These are phyloP conservation scores for Drosophila meridiana DNA, from an alignment of 2,888 invertebrate genomes.

Conservation along the genomic window DNA sequence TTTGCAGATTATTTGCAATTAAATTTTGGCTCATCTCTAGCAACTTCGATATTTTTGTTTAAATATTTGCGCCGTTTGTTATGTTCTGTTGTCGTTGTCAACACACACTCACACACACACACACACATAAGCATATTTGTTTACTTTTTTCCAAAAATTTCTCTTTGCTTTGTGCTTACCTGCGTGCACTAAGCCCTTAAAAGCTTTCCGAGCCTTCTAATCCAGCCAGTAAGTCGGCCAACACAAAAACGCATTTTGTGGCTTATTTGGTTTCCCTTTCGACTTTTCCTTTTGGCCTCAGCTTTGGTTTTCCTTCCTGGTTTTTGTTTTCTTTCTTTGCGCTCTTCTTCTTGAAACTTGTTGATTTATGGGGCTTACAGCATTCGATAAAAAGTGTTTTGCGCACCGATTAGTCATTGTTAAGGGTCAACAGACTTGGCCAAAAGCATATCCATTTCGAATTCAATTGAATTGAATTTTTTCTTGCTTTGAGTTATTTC, in stretches of 20 bases:
- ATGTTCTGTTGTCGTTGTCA: slow-evolving; percentile 15
- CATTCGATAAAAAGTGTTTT: slow-evolving; percentile 18
- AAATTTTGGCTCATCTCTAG: slow-evolving; percentile 45
- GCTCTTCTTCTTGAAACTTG: slow-evolving; percentile 7
- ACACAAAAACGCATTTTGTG: slow-evolving; percentile 69
- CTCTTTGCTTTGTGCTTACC: slow-evolving; percentile 37
- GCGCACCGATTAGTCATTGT: slow-evolving; percentile 28
- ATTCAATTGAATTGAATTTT: background rate
- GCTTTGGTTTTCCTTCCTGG: background rate
- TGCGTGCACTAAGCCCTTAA: slow-evolving; percentile 51
- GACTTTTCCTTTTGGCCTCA: slow-evolving; percentile 17
- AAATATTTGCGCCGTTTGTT: slow-evolving; percentile 54
- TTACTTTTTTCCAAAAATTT: slow-evolving; percentile 28
- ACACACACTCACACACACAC: slow-evolving; percentile 2
- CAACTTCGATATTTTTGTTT: slow-evolving; percentile 32
- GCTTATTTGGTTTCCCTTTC: slow-evolving; percentile 57
- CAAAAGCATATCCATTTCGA: background rate
- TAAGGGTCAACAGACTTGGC: background rate
- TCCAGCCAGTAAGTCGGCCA: slow-evolving; percentile 67
- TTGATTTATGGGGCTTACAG: slow-evolving; percentile 33
- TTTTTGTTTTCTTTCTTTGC: background rate
- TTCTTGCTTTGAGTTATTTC: background rate
- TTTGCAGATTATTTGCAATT: slow-evolving; percentile 74
- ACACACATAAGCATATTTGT: slow-evolving; percentile 1
- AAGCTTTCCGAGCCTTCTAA: slow-evolving; percentile 63